Percentiles rank a stretch among this genome's conserved stretches.
Evolutionary conservation across 2,888 invertebrate genomes (phyloP).

Genomic region (Electrophaes corylata): DNA sequence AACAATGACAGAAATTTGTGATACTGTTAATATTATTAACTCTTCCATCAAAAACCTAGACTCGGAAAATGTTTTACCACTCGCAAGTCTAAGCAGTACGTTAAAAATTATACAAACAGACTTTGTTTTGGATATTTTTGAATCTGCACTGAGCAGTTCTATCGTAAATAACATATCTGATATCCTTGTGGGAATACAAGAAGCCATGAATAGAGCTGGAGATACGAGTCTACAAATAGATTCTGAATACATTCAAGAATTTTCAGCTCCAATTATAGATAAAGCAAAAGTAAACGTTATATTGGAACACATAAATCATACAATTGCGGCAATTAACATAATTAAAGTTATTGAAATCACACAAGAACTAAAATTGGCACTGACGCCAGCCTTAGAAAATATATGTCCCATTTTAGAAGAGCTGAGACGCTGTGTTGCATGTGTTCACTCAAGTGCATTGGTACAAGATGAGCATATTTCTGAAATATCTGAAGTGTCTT

Average conservation of each 20-base stretch:
- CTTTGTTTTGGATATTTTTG: slow-evolving; percentile 62
- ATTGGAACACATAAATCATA: slow-evolving; percentile 66
- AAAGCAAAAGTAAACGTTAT: slow-evolving; percentile 55
- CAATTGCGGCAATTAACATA: slow-evolving; percentile 64
- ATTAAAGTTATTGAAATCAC: slow-evolving; percentile 58
- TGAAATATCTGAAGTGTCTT: slow-evolving; percentile 69
- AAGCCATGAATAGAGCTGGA: slow-evolving; percentile 63
- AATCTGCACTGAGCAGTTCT: slow-evolving; percentile 62
- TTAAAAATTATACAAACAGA: slow-evolving; percentile 63
- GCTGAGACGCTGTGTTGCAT: slow-evolving; percentile 63
- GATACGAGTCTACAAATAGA: slow-evolving; percentile 59
- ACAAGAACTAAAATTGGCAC: slow-evolving; percentile 45
- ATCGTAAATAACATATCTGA: slow-evolving; percentile 63
- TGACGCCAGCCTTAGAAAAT: slow-evolving; percentile 58
- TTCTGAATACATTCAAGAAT: slow-evolving; percentile 60
- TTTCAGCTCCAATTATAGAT: slow-evolving; percentile 42
- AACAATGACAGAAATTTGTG: slow-evolving; percentile 68
- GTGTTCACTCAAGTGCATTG: slow-evolving; percentile 49
- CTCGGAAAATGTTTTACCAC: slow-evolving; percentile 53
- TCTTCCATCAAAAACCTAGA: slow-evolving; percentile 62
- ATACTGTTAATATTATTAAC: slow-evolving; percentile 67
- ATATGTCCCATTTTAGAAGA: slow-evolving; percentile 70
- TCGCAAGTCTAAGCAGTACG: slow-evolving; percentile 67
- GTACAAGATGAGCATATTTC: slow-evolving; percentile 55
- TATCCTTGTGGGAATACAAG: slow-evolving; percentile 58